Evolutionary conservation across 2,113 vertebrate genomes (phyloP).

Genomic region (Odocoileus hemionus): DNA sequence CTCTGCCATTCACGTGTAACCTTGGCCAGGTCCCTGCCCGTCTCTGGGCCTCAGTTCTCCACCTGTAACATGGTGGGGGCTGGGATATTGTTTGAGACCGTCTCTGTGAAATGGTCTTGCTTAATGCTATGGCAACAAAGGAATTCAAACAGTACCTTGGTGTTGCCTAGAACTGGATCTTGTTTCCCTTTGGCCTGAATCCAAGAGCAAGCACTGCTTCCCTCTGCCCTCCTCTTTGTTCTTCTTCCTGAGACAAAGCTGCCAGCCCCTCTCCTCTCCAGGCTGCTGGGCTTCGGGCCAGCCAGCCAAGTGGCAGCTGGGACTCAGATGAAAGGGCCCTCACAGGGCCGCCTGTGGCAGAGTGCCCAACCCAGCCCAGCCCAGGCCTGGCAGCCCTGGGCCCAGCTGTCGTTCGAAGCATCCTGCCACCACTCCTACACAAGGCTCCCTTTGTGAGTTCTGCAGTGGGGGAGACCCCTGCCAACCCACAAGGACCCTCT

Average conservation of each 20-base stretch:
- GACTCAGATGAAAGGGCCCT: conserved; percentile 60
- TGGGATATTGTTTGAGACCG: background rate
- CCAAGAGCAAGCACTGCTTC: conserved; percentile 21
- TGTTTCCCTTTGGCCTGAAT: conserved; percentile 48
- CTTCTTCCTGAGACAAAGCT: conserved; percentile 37
- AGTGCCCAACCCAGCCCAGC: conserved; percentile 40
- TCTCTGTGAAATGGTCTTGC: background rate
- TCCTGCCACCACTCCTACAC: conserved; percentile 18
- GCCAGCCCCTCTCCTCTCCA: conserved; percentile 26
- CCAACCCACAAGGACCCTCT: conserved; percentile 16
- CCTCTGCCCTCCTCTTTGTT: conserved; percentile 30
- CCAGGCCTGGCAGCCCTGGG: conserved; percentile 32
- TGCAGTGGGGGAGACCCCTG: background rate
- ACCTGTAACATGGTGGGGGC: background rate
- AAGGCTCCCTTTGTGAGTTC: conserved; percentile 53
- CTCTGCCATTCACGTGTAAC: background rate
- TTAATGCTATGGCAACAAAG: conserved; percentile 15
- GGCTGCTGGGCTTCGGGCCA: conserved; percentile 50
- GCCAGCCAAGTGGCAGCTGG: conserved; percentile 63
- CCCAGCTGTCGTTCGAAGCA: conserved; percentile 42
- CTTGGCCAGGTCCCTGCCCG: background rate
- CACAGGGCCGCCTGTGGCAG: conserved; percentile 47
- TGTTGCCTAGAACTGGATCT: conserved; percentile 8
- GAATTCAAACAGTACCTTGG: background rate
- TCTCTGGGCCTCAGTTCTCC: background rate